phyloP scores from a whole-genome alignment of 2,113 vertebrate genomes.

The Dryoscopus gambensis region DNA sequence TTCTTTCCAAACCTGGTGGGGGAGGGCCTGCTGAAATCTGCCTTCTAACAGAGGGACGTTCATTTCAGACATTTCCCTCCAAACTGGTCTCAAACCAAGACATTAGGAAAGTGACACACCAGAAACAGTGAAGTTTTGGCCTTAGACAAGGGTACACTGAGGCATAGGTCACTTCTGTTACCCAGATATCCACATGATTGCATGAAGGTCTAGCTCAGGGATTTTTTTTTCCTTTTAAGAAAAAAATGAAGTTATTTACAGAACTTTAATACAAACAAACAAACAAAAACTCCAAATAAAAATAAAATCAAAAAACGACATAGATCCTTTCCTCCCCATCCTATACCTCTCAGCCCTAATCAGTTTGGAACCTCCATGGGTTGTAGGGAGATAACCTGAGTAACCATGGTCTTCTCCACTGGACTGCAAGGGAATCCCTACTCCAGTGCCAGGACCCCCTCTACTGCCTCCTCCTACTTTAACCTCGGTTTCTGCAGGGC shows the following conservation, averaged over 20 bases:
- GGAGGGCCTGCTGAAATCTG: no score
- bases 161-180: neutral
- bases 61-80: no score
- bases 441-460: fast-evolving
- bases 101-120: neutral
- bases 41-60: no score
- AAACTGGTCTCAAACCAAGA: no score
- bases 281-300: neutral
- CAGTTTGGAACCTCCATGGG: neutral
- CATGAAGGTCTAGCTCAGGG: neutral
- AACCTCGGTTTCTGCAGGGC: neutral
- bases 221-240: neutral
- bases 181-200: neutral
- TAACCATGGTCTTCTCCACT: neutral
- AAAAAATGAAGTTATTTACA: neutral
- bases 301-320: neutral
- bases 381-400: neutral
- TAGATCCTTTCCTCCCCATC: fast-evolving
- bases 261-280: neutral
- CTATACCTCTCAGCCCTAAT: neutral
- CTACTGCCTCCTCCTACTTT: neutral
- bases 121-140: neutral
- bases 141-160: neutral
- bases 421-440: neutral
- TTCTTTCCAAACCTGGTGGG: no score